Percentiles rank a stretch among this genome's conserved stretches.
Evolutionary conservation across 2,113 vertebrate genomes (phyloP).

Genomic region (Neogale vison): DNA sequence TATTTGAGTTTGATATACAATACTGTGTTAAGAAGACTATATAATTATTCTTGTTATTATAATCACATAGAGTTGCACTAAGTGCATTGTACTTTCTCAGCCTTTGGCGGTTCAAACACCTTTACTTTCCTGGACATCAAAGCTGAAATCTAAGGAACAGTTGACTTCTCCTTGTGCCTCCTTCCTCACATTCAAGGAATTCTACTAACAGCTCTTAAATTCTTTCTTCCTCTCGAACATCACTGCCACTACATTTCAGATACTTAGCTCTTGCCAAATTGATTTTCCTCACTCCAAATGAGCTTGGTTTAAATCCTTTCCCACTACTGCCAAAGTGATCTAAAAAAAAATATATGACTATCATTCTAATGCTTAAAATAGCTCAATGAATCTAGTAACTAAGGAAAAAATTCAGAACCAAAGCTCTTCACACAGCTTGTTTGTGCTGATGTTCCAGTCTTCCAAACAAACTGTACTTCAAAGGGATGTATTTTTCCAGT

Average conservation of each 20-base stretch:
- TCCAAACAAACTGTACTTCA: background rate
- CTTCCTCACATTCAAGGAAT: background rate
- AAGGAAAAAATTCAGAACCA: background rate
- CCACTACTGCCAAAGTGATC: background rate
- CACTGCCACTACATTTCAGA: background rate
- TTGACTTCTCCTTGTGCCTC: background rate
- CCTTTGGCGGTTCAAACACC: background rate
- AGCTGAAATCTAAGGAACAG: background rate
- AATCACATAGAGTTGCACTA: background rate
- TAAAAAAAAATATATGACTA: background rate
- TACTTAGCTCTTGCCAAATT: background rate
- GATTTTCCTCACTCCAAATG: background rate
- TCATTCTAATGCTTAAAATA: background rate
- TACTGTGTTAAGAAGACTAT: background rate
- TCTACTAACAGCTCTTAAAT: background rate
- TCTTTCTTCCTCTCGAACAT: background rate
- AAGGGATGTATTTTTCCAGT: background rate
- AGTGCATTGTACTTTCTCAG: background rate
- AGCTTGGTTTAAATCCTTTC: background rate
- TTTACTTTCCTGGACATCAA: background rate
- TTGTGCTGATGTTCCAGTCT: background rate
- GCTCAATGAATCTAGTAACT: background rate
- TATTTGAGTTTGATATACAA: background rate
- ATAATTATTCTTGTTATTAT: background rate
- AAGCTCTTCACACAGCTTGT: background rate